Conservation (phyloP, 2,113 vertebrate genomes). For the Antigone vipio region DNA sequence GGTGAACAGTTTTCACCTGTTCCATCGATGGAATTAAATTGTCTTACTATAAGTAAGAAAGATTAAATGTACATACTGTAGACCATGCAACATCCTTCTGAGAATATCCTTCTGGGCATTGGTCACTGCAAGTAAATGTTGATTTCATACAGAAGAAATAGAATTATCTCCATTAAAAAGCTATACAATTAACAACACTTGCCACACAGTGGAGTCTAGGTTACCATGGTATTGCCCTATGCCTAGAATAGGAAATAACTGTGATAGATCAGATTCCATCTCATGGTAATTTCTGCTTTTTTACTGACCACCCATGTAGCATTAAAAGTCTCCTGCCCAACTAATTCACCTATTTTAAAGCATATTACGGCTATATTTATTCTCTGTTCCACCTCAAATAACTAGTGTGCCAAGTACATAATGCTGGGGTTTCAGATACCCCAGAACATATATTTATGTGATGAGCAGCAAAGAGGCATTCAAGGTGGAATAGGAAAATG, state of each 20-base stretch:
- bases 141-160: slow-evolving; percentile 23
- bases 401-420: slow-evolving; percentile 30
- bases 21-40: not conserved
- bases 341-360: slow-evolving; percentile 58
- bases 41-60: not conserved
- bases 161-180: slow-evolving; percentile 20
- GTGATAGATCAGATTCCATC: slow-evolving; percentile 19
- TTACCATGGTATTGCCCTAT: slow-evolving; percentile 55
- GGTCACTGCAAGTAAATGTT: slow-evolving; percentile 33
- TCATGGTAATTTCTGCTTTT: slow-evolving; percentile 58
- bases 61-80: not conserved
- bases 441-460: not conserved
- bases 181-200: slow-evolving; percentile 40
- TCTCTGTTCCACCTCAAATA: slow-evolving; percentile 17
- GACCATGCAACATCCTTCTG: not conserved
- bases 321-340: slow-evolving; percentile 53
- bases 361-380: slow-evolving; percentile 54
- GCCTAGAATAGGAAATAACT: slow-evolving; percentile 27
- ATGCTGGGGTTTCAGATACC: slow-evolving; percentile 34
- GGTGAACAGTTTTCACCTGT: not conserved
- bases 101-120: not conserved
- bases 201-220: not conserved
- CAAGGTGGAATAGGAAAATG: slow-evolving; percentile 6
- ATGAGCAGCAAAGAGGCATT: not conserved
- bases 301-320: slow-evolving; percentile 29